Evolutionary conservation across 1,140 invertebrate genomes (phyloP).

Genomic region (Dolichoris vasculosae): DNA sequence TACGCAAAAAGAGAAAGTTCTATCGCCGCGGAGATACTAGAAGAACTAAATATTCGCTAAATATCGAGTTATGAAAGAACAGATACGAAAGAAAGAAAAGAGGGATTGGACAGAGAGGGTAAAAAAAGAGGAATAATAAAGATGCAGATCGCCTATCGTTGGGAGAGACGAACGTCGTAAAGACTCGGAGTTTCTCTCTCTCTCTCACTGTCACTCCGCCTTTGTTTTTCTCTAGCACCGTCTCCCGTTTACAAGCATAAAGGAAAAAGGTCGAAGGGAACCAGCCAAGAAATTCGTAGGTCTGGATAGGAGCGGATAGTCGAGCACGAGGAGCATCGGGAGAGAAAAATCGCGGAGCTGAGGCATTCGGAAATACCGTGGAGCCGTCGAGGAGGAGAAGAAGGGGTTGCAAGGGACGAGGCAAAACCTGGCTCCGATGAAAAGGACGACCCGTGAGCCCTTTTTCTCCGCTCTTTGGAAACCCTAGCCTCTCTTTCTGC

Average conservation of each 20-base stretch:
- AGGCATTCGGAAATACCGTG: not conserved
- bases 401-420: not conserved
- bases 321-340: not conserved
- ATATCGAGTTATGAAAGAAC: not conserved
- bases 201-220: conserved; percentile 20
- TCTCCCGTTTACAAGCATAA: not conserved
- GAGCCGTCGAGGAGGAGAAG: not conserved
- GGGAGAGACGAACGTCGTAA: not conserved
- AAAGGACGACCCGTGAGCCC: conserved; percentile 39
- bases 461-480: conserved; percentile 56
- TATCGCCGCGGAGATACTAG: too few relatives aligned
- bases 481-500: conserved; percentile 58
- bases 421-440: conserved; percentile 2
- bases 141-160: conserved; percentile 2
- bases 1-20: too few relatives aligned
- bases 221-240: not conserved
- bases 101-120: not conserved
- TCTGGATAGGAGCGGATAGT: not conserved
- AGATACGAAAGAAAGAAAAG: not conserved
- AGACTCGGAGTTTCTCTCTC: not conserved
- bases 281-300: not conserved
- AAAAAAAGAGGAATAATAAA: not conserved
- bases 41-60: not conserved
- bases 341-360: not conserved
- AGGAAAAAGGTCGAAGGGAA: not conserved